Percentiles rank a stretch among this genome's conserved stretches.
Conservation (phyloP, 2,888 invertebrate genomes). For the Phaedon cochleariae region DNA sequence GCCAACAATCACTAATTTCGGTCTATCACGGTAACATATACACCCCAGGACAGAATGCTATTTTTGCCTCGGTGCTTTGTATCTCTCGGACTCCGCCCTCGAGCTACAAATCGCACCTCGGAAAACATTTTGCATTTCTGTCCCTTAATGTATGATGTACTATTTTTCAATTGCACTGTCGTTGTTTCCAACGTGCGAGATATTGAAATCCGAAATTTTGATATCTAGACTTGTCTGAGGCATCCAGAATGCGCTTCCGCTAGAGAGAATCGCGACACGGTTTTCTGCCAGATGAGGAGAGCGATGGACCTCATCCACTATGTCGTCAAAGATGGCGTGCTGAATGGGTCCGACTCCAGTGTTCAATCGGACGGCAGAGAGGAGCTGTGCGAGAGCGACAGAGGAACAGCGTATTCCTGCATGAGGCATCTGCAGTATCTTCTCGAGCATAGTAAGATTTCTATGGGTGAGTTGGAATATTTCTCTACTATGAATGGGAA, state of each 20-base stretch:
- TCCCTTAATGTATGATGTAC: no score
- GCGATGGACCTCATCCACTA: slow-evolving; percentile 98
- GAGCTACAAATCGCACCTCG: no score
- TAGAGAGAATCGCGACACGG: slow-evolving; percentile 94
- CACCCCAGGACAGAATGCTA: no score
- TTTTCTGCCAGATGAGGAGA: slow-evolving; percentile 96
- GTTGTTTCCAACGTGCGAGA: no score
- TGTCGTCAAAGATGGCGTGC: slow-evolving; percentile 95
- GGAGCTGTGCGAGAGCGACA: slow-evolving; percentile 69
- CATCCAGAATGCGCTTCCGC: slow-evolving; percentile 95
- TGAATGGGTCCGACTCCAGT: slow-evolving; percentile 62
- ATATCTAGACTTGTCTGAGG: slow-evolving; percentile 91
- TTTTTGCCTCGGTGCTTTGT: no score
- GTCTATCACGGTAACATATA: no score
- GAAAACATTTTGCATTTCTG: no score
- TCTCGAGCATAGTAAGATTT: slow-evolving; percentile 86
- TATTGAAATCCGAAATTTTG: no score
- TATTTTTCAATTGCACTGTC: no score
- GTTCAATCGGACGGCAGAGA: slow-evolving; percentile 62
- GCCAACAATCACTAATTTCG: no score
- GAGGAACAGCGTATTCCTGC: slow-evolving; percentile 81
- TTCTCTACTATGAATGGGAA: no score
- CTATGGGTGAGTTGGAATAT: slow-evolving; percentile 59
- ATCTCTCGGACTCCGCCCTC: no score
- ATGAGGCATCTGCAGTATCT: slow-evolving; percentile 86